Conservation (phyloP, 2,797 vertebrate species). For the Rhinogobio ventralis region DNA sequence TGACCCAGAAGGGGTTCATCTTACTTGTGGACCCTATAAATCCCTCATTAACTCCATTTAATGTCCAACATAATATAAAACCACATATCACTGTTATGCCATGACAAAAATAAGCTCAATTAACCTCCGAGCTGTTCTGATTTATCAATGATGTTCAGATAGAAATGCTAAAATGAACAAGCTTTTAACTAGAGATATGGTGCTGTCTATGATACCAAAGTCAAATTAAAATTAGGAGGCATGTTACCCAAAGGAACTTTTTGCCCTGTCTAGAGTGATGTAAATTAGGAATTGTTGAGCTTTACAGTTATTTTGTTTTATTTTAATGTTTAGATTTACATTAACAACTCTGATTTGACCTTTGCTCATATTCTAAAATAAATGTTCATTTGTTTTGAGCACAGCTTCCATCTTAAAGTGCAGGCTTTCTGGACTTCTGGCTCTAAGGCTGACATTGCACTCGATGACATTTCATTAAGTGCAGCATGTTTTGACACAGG, state of each 20-base stretch:
- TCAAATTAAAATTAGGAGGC: neutral
- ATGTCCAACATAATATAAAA: neutral
- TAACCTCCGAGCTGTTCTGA: neutral
- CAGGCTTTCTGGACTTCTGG: constrained; percentile 81
- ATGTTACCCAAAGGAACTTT: neutral
- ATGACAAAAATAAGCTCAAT: neutral
- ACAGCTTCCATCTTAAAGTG: constrained; percentile 86
- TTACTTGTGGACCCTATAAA: neutral
- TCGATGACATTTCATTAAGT: constrained; percentile 86
- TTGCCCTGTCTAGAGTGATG: neutral
- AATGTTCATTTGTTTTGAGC: constrained; percentile 38
- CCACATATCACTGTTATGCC: neutral
- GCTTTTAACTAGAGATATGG: neutral
- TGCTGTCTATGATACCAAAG: neutral
- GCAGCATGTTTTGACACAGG: constrained; percentile 83
- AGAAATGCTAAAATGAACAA: neutral
- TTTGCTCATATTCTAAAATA: constrained; percentile 5
- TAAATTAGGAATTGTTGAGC: neutral
- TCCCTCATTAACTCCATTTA: no score
- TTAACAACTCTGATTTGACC: neutral
- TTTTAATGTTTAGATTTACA: neutral
- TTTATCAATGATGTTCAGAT: neutral
- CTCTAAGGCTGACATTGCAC: constrained; percentile 84
- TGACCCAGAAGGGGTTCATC: no score
- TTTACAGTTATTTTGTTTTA: neutral